Conservation (phyloP, 2,113 vertebrate species). For the Seriola dumerili region DNA sequence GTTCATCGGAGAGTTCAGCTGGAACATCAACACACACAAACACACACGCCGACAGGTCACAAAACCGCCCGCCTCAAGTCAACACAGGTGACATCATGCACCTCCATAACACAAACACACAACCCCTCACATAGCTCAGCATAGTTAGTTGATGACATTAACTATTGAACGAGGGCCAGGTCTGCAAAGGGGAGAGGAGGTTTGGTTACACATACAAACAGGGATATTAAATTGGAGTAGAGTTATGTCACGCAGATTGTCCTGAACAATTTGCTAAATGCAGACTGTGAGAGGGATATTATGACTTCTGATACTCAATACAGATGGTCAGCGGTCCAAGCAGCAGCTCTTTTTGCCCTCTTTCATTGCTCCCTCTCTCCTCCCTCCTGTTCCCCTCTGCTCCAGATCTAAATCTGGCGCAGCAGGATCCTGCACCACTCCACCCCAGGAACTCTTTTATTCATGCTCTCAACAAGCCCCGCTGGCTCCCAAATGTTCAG, state of each 20-base stretch:
- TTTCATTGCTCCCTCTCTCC: slow-evolving; percentile 27
- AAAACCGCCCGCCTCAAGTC: slow-evolving; percentile 43
- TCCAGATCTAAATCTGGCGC: slow-evolving; percentile 71
- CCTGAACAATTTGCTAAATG: slow-evolving; percentile 16
- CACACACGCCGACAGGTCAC: slow-evolving; percentile 73
- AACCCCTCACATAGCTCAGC: background rate
- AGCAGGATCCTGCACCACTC: slow-evolving; percentile 74
- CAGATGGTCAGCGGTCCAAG: slow-evolving; percentile 52
- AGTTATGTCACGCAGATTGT: slow-evolving; percentile 23
- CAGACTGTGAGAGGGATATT: slow-evolving; percentile 16
- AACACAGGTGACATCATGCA: slow-evolving; percentile 27
- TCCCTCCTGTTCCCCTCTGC: slow-evolving; percentile 43
- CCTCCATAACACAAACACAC: slow-evolving; percentile 19
- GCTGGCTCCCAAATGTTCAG: slow-evolving; percentile 73
- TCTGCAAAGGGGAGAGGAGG: background rate
- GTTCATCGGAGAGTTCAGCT: slow-evolving; percentile 98
- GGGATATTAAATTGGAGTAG: slow-evolving; percentile 14
- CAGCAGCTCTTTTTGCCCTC: slow-evolving; percentile 42
- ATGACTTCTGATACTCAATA: slow-evolving; percentile 33
- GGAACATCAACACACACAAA: slow-evolving; percentile 78
- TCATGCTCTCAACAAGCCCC: slow-evolving; percentile 71
- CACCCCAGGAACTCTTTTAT: slow-evolving; percentile 74
- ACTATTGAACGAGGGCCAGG: background rate
- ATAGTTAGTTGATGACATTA: slow-evolving; percentile 17
- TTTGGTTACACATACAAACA: slow-evolving; percentile 17